Evolutionary conservation across 1,140 invertebrate genomes (phyloP).

Genomic region (Solen grandis): DNA sequence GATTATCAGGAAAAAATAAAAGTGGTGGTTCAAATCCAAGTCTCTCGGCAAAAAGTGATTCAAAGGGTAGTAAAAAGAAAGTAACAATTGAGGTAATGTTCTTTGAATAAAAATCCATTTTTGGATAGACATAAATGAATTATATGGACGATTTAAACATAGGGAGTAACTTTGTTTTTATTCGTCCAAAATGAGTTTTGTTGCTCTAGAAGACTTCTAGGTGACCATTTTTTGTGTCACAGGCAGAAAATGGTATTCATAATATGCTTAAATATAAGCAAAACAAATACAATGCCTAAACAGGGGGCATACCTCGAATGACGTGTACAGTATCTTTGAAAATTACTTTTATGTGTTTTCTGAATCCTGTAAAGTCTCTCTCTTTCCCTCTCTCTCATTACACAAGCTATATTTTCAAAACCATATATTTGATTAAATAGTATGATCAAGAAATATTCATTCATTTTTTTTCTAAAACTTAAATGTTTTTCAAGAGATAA

Average conservation of each 20-base stretch:
- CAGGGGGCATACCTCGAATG: too few species aligned
- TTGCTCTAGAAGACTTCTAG: background rate
- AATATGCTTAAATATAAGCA: background rate
- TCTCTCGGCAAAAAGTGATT: conserved; percentile 44
- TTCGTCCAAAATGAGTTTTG: background rate
- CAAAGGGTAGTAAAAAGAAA: conserved; percentile 33
- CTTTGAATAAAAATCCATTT: background rate
- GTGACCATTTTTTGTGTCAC: background rate
- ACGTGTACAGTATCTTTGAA: too few species aligned
- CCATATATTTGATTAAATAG: too few species aligned
- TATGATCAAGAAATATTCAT: too few species aligned
- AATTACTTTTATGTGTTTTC: too few species aligned
- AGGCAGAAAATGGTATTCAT: background rate
- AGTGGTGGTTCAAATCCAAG: conserved; percentile 2
- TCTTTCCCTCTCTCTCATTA: too few species aligned
- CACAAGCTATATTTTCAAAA: too few species aligned
- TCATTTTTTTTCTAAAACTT: too few species aligned
- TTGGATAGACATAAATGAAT: background rate
- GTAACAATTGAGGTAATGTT: conserved; percentile 51
- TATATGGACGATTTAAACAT: background rate
- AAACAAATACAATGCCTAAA: too few species aligned
- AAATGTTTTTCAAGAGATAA: too few species aligned
- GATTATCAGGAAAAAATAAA: conserved; percentile 44
- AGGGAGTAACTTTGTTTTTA: background rate
- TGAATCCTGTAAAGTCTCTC: too few species aligned